phyloP scores from a whole-genome alignment of 2,888 invertebrate genomes.

The Antheraea assamensis region DNA sequence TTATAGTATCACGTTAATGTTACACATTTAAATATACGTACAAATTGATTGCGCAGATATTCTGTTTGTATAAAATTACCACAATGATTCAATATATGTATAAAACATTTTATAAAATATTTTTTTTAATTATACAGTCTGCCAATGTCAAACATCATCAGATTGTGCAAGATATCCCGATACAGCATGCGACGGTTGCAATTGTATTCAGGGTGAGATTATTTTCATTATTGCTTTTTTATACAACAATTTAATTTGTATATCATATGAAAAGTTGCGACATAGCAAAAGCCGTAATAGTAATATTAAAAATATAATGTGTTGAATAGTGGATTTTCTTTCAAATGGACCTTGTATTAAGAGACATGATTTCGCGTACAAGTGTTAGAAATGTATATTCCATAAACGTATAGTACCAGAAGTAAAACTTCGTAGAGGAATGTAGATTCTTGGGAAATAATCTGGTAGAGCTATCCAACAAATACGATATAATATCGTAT shows the following conservation, averaged over 20 bases:
- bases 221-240: conserved; percentile 1
- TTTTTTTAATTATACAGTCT: conserved; percentile 73
- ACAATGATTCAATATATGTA: not conserved
- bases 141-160: conserved; percentile 86
- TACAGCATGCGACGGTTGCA: conserved; percentile 87
- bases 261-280: too few species aligned
- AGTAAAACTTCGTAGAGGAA: not conserved
- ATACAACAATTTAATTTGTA: too few species aligned
- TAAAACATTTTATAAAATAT: not conserved
- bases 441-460: not conserved
- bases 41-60: too few species aligned
- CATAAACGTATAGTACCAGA: not conserved
- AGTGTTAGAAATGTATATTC: not conserved
- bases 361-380: not conserved
- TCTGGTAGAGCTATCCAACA: not conserved
- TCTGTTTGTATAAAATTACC: too few species aligned
- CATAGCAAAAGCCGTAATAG: too few species aligned
- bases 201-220: conserved; percentile 84
- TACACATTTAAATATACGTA: too few species aligned
- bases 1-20: too few species aligned
- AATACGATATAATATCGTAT: too few species aligned
- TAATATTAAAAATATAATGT: too few species aligned
- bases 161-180: conserved; percentile 83
- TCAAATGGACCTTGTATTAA: not conserved
- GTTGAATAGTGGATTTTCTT: not conserved